Conservation (phyloP, 2,797 vertebrate species). For the Gila robusta region DNA sequence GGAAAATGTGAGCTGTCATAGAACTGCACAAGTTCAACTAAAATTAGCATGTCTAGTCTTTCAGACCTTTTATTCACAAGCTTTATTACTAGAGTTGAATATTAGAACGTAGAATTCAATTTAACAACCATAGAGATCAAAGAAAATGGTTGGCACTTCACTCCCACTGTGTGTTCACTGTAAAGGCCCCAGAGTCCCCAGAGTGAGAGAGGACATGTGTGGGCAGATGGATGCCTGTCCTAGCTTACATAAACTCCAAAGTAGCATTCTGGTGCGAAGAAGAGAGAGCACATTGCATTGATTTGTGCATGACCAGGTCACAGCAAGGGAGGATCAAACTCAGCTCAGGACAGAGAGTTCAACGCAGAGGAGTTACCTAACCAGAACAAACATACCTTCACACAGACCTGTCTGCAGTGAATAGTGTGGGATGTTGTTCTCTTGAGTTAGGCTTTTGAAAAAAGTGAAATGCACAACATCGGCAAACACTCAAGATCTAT, state of each 20-base stretch:
- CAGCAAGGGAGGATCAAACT: conserved; percentile 61
- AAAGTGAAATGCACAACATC: not conserved
- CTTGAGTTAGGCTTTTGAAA: conserved; percentile 18
- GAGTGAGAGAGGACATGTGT: conserved; percentile 60
- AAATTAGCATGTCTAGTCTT: conserved; percentile 33
- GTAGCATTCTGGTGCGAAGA: conserved; percentile 60
- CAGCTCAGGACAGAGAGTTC: conserved; percentile 49
- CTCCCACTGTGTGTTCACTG: conserved; percentile 42
- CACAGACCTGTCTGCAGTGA: conserved; percentile 26
- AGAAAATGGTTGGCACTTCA: conserved; percentile 30
- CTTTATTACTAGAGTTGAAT: conserved; percentile 14
- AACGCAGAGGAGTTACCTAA: conserved; percentile 61
- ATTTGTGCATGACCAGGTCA: conserved; percentile 68
- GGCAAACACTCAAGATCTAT: not conserved
- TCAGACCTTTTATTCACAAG: conserved; percentile 6
- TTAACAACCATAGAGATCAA: conserved; percentile 32
- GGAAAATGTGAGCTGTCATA: conserved; percentile 1
- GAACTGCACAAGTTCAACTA: not conserved
- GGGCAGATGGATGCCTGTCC: conserved; percentile 70
- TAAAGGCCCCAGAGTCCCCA: conserved; percentile 55
- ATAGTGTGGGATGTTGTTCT: conserved; percentile 8
- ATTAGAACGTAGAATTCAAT: conserved; percentile 27
- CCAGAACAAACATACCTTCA: conserved; percentile 51
- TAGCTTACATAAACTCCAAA: conserved; percentile 73
- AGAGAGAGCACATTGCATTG: conserved; percentile 66